Conservation (phyloP, 2,888 invertebrate genomes). For the Craniophora ligustri region DNA sequence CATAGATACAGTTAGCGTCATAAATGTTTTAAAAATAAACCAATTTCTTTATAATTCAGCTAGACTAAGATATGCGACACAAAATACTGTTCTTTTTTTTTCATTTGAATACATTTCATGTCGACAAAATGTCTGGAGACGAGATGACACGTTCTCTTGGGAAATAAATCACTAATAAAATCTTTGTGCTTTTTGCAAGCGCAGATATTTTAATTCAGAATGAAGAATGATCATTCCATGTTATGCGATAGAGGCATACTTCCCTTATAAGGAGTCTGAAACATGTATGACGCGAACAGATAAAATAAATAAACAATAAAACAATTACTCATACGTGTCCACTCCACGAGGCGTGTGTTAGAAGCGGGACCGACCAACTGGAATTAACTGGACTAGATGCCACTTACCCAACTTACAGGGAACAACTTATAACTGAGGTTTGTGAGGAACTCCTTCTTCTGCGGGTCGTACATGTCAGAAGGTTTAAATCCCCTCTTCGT, state of each 20-base stretch:
- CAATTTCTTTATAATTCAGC: too few species aligned
- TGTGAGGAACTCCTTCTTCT: slow-evolving; percentile 93
- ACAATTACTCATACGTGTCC: slow-evolving; percentile 64
- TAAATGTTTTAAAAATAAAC: slow-evolving; percentile 12
- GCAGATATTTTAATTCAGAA: too few species aligned
- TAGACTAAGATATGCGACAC: too few species aligned
- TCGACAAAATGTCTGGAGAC: too few species aligned
- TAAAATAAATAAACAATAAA: slow-evolving; percentile 43
- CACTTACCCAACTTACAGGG: slow-evolving; percentile 94
- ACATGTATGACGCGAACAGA: slow-evolving; percentile 29
- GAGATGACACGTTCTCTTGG: too few species aligned
- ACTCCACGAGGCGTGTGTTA: slow-evolving; percentile 71
- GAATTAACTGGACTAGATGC: slow-evolving; percentile 54
- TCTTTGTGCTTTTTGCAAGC: too few species aligned
- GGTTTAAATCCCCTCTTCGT: slow-evolving; percentile 94
- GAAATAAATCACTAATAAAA: too few species aligned
- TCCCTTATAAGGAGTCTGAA: too few species aligned
- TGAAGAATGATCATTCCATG: too few species aligned
- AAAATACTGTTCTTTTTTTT: too few species aligned
- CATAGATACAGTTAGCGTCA: slow-evolving; percentile 24
- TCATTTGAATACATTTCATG: too few species aligned
- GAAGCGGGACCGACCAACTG: slow-evolving; percentile 69
- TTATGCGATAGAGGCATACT: background rate
- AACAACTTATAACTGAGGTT: slow-evolving; percentile 94
- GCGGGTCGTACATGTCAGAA: slow-evolving; percentile 94